Evolutionary conservation across 2,888 invertebrate species (phyloP).

Genomic region (Nowickia ferox): DNA sequence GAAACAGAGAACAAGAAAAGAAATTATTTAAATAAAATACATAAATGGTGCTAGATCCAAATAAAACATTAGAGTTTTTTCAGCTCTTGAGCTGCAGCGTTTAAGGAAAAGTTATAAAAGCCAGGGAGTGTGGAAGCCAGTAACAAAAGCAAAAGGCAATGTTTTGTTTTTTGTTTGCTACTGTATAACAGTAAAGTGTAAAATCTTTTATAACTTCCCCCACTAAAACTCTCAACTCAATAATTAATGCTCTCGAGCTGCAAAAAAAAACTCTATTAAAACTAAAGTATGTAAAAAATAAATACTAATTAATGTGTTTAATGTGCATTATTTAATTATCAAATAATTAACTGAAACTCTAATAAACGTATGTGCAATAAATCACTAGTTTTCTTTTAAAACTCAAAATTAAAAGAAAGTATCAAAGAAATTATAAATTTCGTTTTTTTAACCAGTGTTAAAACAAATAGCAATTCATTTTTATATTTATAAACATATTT

Average conservation of each 20-base stretch:
- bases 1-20: slow-evolving; percentile 15
- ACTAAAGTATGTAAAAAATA: slow-evolving; percentile 16
- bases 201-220: not conserved
- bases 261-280: slow-evolving; percentile 61
- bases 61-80: slow-evolving; percentile 77
- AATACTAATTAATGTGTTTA: slow-evolving; percentile 19
- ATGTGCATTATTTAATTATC: slow-evolving; percentile 33
- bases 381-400: slow-evolving; percentile 82
- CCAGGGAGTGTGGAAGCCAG: not conserved
- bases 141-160: not conserved
- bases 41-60: slow-evolving; percentile 83
- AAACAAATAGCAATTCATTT: slow-evolving; percentile 30
- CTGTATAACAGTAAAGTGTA: not conserved
- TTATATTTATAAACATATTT: slow-evolving; percentile 26
- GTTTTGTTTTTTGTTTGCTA: not conserved
- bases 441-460: slow-evolving; percentile 31
- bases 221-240: not conserved
- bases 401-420: slow-evolving; percentile 60
- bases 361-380: slow-evolving; percentile 83
- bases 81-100: not conserved
- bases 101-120: not conserved
- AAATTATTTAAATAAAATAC: slow-evolving; percentile 53
- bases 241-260: slow-evolving; percentile 6
- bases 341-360: slow-evolving; percentile 52
- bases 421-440: slow-evolving; percentile 62